Conservation (phyloP, 2,888 invertebrate species). For the Dryobotodes eremita region DNA sequence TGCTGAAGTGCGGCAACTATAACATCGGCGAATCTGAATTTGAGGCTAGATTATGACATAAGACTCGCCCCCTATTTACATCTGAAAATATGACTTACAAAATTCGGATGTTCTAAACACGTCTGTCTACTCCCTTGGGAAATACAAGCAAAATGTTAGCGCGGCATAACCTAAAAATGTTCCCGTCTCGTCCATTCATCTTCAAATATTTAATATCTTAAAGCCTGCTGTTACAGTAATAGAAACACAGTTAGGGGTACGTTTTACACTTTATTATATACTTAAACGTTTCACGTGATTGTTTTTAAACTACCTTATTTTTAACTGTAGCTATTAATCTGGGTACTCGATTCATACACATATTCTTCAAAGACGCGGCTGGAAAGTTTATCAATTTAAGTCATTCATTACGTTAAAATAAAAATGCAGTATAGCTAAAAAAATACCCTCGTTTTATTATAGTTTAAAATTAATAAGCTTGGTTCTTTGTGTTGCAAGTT, state of each 20-base stretch:
- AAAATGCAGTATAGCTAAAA: neutral
- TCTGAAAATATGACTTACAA: neutral
- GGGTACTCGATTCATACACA: conserved; percentile 23
- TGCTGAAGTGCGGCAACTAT: too few relatives aligned
- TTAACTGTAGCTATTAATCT: conserved; percentile 17
- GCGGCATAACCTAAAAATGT: conserved; percentile 10
- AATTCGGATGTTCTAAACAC: neutral
- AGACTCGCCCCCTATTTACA: neutral
- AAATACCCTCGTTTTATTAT: conserved; percentile 9
- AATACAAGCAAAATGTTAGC: too few relatives aligned
- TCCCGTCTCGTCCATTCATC: neutral
- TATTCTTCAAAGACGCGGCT: neutral
- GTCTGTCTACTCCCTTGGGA: neutral
- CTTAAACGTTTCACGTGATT: conserved; percentile 22
- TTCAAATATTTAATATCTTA: conserved; percentile 36
- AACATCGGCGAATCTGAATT: too few relatives aligned
- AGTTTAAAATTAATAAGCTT: conserved; percentile 26
- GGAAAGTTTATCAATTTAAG: conserved; percentile 30
- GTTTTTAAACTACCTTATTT: conserved; percentile 7
- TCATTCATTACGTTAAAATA: neutral
- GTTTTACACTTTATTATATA: conserved; percentile 22
- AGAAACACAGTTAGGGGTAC: conserved; percentile 7
- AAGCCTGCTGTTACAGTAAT: conserved; percentile 34
- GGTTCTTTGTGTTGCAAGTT: neutral
- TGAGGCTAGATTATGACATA: too few relatives aligned